Conservation (phyloP, 2,113 vertebrate genomes). For the Oreotragus oreotragus region DNA sequence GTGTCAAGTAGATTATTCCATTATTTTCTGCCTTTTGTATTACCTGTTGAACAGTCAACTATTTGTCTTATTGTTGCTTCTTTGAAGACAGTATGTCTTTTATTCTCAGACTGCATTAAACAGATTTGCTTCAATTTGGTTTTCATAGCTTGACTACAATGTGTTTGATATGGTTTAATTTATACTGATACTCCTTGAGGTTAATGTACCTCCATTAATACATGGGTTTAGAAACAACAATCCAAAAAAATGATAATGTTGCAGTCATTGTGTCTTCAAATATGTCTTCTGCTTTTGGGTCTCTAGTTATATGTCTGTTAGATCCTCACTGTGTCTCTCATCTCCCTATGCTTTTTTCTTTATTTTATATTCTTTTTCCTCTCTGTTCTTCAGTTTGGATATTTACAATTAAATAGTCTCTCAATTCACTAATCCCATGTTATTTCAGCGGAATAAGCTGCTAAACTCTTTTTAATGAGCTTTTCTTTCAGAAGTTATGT, state of each 20-base stretch:
- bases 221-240: neutral
- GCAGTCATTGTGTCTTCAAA: neutral
- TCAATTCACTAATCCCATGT: neutral
- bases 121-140: neutral
- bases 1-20: neutral
- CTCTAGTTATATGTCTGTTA: neutral
- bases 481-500: neutral
- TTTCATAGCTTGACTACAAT: neutral
- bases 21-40: neutral
- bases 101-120: neutral
- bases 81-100: neutral
- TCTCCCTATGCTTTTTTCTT: neutral
- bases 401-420: neutral
- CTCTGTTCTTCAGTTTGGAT: neutral
- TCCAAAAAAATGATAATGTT: neutral
- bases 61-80: neutral
- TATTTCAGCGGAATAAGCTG: neutral
- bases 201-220: neutral
- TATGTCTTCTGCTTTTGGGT: neutral
- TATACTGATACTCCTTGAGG: neutral
- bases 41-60: neutral
- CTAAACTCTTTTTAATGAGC: neutral
- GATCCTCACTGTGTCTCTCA: neutral
- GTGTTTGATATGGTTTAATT: neutral
- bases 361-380: neutral